Base-by-base conservation (phyloP, 2,888 invertebrate genomes). In the Tuberolachnus salignus region DNA sequence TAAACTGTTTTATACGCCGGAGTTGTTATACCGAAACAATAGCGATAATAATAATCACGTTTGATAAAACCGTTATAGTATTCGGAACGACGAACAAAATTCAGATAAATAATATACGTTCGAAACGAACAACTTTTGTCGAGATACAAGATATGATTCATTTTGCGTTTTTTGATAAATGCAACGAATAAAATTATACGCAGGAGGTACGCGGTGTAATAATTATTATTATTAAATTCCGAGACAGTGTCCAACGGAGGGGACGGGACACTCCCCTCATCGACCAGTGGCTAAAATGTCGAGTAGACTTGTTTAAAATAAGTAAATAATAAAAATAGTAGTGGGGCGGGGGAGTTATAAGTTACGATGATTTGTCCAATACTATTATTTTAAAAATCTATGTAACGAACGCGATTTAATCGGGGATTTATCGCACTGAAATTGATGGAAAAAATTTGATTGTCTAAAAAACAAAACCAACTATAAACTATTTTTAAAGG, bases 391-490 rank as follows among this genome's bases (percentile, higher is more conserved):
- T 4, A 6, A 34, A 34, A 34, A 34, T 34, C 6, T 34, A 34
- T 4, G 34, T 34, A 34, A 34, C 6, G 34, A 34, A 34, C 6
- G 44, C 55, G 26, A 57, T 21, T 42, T 21, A 53, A 73, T 10
- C 42, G n/a, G n/a, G n/a, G 23, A 57, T 46, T 46, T 66, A 49
- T 34, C 6, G 57, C 11, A 67, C 10, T 11, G 26, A 46, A 57
- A 66, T 67, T 19, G 4, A 57, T 26, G 10, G 49, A 75, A 75
- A 19, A 67, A 19, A 26, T 64, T 53, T 23, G 42, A 10, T 4
- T 3, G 9, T 14, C 21, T 57, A 59, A 23, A 74, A 61, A 42
- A n/a, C n/a, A n/a, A n/a, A n/a, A n/a, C n/a, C n/a, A n/a, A 63
- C 14, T 46, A 0, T 63, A 0, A 9, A 55, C 9, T 64, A 21